Evolutionary conservation across 2,888 invertebrate genomes (phyloP).

Genomic region (Agrochola lychnidis): DNA sequence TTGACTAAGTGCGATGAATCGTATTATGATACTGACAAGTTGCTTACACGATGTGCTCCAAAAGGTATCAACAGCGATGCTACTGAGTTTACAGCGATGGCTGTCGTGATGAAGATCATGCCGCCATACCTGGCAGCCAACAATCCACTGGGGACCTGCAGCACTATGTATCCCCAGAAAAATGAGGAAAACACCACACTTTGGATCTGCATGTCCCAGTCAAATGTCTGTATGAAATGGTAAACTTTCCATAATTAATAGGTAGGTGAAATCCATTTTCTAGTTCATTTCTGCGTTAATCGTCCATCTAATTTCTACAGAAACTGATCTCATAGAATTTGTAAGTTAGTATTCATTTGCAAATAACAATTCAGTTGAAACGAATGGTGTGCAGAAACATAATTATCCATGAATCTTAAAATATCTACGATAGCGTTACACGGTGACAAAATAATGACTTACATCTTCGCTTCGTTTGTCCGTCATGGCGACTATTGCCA

Average conservation of each 20-base stretch:
- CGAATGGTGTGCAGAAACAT: not conserved
- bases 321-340: not conserved
- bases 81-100: slow-evolving; percentile 62
- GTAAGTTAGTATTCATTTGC: not conserved
- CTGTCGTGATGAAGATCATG: slow-evolving; percentile 87
- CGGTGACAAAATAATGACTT: not conserved
- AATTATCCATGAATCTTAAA: not conserved
- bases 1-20: not conserved
- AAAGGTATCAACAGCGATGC: slow-evolving; percentile 27
- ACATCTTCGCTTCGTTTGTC: slow-evolving; percentile 89
- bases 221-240: slow-evolving; percentile 67
- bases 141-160: slow-evolving; percentile 92
- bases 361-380: not conserved
- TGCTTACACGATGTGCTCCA: slow-evolving; percentile 39
- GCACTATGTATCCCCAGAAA: slow-evolving; percentile 91
- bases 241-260: not conserved
- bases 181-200: slow-evolving; percentile 86
- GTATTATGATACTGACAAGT: not conserved
- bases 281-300: not conserved
- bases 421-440: not conserved
- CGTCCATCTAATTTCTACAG: not conserved
- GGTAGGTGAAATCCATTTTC: not conserved
- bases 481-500: slow-evolving; percentile 88
- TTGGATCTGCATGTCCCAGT: slow-evolving; percentile 87
- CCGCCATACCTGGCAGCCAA: slow-evolving; percentile 93